A percentile compares a stretch with the other conserved stretches of the same genome.
phyloP scores from a whole-genome alignment of 2,797 vertebrate genomes.

The Helicolenus hilgendorfi region DNA sequence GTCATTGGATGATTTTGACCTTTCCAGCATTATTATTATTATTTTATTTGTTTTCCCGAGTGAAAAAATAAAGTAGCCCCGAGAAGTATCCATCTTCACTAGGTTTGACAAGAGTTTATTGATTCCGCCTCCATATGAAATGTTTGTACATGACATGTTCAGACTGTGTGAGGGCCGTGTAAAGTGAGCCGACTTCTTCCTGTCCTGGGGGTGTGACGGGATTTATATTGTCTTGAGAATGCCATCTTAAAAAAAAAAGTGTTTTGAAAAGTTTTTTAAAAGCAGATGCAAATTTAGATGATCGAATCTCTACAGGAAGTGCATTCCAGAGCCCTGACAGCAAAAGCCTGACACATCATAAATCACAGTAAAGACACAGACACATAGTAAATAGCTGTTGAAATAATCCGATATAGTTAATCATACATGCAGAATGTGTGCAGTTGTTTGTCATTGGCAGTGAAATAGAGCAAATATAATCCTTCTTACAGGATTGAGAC shows the following conservation, averaged over 20 bases:
- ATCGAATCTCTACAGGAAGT: too few relatives aligned
- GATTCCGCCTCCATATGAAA: constrained; percentile 60
- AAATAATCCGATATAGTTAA: constrained; percentile 6
- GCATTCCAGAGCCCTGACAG: too few relatives aligned
- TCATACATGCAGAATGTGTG: constrained; percentile 15
- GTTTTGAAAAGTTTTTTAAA: too few relatives aligned
- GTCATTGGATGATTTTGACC: constrained; percentile 34
- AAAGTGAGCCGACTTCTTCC: constrained; percentile 66
- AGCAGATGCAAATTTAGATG: too few relatives aligned
- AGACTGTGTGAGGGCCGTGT: constrained; percentile 59
- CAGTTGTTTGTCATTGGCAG: constrained; percentile 45
- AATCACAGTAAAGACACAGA: neutral
- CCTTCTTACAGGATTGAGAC: constrained; percentile 56
- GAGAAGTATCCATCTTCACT: constrained; percentile 64
- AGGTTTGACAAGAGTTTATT: constrained; percentile 52
- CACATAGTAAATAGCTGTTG: neutral
- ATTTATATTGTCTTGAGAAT: neutral
- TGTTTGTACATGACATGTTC: constrained; percentile 58
- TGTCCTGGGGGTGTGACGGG: constrained; percentile 31
- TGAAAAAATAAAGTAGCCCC: constrained; percentile 52
- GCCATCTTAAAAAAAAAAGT: neutral
- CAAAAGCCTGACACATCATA: too few relatives aligned
- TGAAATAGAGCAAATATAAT: constrained; percentile 52
- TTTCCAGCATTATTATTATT: constrained; percentile 30
- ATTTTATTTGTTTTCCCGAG: constrained; percentile 9